A percentile compares a stretch with the other conserved stretches of the same genome.
These are phyloP conservation scores for Lochmaea crataegi DNA, from an alignment of 2,888 invertebrate species.

Conservation along the genomic window DNA sequence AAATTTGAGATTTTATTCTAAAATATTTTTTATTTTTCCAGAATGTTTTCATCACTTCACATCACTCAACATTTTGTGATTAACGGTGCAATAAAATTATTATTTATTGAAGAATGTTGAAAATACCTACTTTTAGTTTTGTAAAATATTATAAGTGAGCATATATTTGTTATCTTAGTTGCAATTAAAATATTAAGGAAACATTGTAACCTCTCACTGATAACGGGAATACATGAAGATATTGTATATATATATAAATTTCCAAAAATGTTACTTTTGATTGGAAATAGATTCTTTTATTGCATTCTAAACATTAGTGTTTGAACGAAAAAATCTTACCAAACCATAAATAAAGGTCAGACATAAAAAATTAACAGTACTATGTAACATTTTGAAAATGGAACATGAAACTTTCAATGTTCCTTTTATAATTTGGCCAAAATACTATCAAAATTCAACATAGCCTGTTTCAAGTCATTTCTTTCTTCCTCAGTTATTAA, in stretches of 20 bases:
- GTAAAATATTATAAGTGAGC: not conserved
- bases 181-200: not conserved
- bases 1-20: not conserved
- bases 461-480: slow-evolving; percentile 66
- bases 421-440: slow-evolving; percentile 31
- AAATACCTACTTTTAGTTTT: not conserved
- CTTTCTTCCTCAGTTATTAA: slow-evolving; percentile 74
- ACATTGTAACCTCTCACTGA: not conserved
- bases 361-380: too few species aligned
- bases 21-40: slow-evolving; percentile 10
- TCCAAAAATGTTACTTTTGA: too few species aligned
- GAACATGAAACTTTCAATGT: too few species aligned
- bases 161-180: not conserved
- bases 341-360: too few species aligned
- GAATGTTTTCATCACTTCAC: slow-evolving; percentile 5
- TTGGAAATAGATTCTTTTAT: too few species aligned
- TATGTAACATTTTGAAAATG: too few species aligned
- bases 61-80: slow-evolving; percentile 12
- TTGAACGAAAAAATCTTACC: too few species aligned
- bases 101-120: not conserved
- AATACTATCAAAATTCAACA: slow-evolving; percentile 58
- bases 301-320: too few species aligned
- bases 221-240: too few species aligned
- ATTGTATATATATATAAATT: too few species aligned
- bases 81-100: not conserved